Evolutionary conservation across 2,113 vertebrate genomes (phyloP), one percentile per base, ranked within the genome.

Genomic region (Salvelinus alpinus): DNA sequence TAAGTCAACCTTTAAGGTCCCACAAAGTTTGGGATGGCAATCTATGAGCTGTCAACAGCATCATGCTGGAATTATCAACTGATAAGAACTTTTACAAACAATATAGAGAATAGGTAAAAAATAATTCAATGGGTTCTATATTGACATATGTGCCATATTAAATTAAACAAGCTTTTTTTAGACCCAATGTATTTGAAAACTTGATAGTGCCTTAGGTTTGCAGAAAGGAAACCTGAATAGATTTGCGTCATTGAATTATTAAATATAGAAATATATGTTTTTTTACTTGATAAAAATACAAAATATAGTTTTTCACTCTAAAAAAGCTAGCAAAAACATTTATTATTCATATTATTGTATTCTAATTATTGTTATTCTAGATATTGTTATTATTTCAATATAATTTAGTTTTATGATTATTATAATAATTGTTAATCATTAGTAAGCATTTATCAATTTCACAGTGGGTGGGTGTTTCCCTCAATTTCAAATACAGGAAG

Each of bases 201-300:
- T 89, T 88, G 85, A 92, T 93, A 94, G 93, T 95, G 93, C 94
- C 92, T 95, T 86, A 90, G 82, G 85, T 82, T 93, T 91, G 86
- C 90, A 86, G 89, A 95, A 92, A 84, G 94, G 92, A 94, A 44
- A 44, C 38, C 11, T 44, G 38, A 44, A 88, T 87, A 94, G 91
- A 95, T 94, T 94, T 93, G 93, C 88, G 93, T 95, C 95, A 92
- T 94, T 93, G 90, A 92, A 87, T 74, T 44, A 64, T 64, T 34
- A 44, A 74, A 74, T 9, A 47, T 44, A 65, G 2, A 18, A 54
- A 54, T 4, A 18, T 4, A 18, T 1, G 13, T 5, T 54, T 18
- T 54, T 18, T 54, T 18, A 54, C 51, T 54, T 51, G 13, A 51
- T 51, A 51, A 51, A 51, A 51, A 51, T 51, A 64, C 1, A 73